Percentiles rank a stretch among this genome's conserved stretches.
These are phyloP conservation scores for Euzophera pinguis DNA, from an alignment of 2,888 invertebrate species.

Conservation along the genomic window DNA sequence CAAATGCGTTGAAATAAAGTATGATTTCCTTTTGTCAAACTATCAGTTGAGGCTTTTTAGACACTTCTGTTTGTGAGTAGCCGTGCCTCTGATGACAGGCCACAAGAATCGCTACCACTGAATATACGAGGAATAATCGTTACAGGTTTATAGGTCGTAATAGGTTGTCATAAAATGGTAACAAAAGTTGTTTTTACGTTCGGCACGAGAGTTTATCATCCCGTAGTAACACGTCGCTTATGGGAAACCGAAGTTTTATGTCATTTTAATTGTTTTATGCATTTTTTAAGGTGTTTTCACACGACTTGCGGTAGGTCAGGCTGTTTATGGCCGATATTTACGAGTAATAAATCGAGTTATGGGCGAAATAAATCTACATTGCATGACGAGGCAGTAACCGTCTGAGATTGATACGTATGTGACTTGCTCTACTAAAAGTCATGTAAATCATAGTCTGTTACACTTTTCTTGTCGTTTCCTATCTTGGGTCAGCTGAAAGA, in stretches of 20 bases:
- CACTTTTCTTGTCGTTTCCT: no score
- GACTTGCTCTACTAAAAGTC: no score
- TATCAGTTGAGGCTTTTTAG: slow-evolving; percentile 34
- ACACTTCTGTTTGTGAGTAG: slow-evolving; percentile 33
- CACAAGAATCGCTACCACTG: slow-evolving; percentile 68
- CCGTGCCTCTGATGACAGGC: slow-evolving; percentile 64
- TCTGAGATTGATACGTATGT: no score
- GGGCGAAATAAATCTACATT: slow-evolving; percentile 9
- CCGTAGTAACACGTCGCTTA: slow-evolving; percentile 61
- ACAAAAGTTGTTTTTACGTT: slow-evolving; percentile 77
- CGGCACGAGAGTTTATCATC: slow-evolving; percentile 75
- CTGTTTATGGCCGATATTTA: slow-evolving; percentile 29
- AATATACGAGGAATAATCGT: slow-evolving; percentile 55
- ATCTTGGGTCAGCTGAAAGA: no score
- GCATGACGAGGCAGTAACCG: slow-evolving; percentile 6
- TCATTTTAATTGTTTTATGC: slow-evolving; percentile 63
- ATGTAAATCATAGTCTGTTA: no score
- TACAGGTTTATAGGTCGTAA: slow-evolving; percentile 78
- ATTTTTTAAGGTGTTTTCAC: slow-evolving; percentile 43
- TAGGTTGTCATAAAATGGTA: slow-evolving; percentile 78
- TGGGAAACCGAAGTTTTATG: slow-evolving; percentile 65
- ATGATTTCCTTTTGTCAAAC: slow-evolving; percentile 31
- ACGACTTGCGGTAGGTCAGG: slow-evolving; percentile 38
- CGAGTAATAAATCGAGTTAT: slow-evolving; percentile 11
- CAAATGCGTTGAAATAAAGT: slow-evolving; percentile 41